Evolutionary conservation across 2,797 vertebrate species (phyloP).

Genomic region (Oreortyx pictus): DNA sequence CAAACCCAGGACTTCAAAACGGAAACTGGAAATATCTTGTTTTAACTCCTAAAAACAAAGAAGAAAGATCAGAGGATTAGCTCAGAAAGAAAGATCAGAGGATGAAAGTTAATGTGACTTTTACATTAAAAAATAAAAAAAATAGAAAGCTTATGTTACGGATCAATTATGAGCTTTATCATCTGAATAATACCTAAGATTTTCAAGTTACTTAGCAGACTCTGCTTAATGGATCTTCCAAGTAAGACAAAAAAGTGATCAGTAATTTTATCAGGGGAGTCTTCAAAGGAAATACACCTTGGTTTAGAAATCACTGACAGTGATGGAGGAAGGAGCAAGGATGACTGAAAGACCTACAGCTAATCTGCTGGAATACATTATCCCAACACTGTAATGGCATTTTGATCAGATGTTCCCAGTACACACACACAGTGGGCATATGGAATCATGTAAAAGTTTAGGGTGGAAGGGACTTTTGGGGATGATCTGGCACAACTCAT

Average conservation of each 20-base stretch:
- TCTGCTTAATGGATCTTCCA: not conserved
- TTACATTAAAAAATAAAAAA: not conserved
- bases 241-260: not conserved
- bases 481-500: not conserved
- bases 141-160: not conserved
- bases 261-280: not conserved
- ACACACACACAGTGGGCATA: not conserved
- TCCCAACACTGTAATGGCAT: not conserved
- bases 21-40: slow-evolving; percentile 98
- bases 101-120: slow-evolving; percentile 4
- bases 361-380: not conserved
- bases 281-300: not conserved
- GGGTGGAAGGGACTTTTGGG: not conserved
- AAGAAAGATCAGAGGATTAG: not conserved
- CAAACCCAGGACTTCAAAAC: slow-evolving; percentile 95
- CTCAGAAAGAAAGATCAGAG: not conserved
- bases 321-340: not conserved
- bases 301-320: not conserved
- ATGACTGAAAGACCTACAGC: not conserved
- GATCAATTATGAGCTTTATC: not conserved
- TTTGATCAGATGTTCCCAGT: not conserved
- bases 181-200: not conserved
- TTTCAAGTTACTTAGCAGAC: not conserved
- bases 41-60: slow-evolving; percentile 89
- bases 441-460: not conserved